A percentile compares a stretch with the other conserved stretches of the same genome.
These are phyloP conservation scores for Saccopteryx leptura DNA, from an alignment of 2,113 vertebrate species.

Conservation along the genomic window DNA sequence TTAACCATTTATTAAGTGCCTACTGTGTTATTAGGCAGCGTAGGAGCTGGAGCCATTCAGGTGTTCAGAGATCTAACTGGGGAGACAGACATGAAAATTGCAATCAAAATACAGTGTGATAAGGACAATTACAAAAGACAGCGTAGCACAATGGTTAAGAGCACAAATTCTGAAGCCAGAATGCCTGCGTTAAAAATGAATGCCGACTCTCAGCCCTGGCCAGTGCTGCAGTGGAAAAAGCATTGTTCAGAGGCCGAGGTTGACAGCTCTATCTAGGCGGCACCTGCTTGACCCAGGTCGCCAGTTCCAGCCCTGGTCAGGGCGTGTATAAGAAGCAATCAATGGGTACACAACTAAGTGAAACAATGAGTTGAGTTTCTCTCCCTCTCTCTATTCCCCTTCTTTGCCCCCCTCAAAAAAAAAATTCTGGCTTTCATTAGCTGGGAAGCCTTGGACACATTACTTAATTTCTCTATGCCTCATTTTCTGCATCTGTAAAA, in stretches of 20 bases:
- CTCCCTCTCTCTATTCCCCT: no score
- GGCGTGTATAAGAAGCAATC: no score
- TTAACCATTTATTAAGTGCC: not conserved
- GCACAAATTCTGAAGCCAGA: not conserved
- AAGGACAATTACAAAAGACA: no score
- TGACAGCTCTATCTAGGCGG: no score
- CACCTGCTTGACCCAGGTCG: no score
- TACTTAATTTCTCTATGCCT: not conserved
- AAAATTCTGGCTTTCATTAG: not conserved
- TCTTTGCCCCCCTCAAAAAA: not conserved
- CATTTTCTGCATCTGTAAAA: not conserved
- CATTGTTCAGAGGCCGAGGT: no score
- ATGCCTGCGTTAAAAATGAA: not conserved
- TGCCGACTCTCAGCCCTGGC: no score
- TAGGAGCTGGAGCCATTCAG: not conserved
- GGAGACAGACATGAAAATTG: not conserved
- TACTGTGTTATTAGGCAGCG: not conserved
- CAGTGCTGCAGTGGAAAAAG: no score
- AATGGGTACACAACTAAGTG: no score
- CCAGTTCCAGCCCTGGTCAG: no score
- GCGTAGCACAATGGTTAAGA: not conserved
- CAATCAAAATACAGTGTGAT: not conserved
- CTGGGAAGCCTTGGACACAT: not conserved
- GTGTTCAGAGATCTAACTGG: not conserved
- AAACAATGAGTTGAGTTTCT: no score